Evolutionary conservation across 1,140 invertebrate genomes (phyloP), one percentile per base, ranked within the genome.

Genomic region (Sycophaga agraensis): DNA sequence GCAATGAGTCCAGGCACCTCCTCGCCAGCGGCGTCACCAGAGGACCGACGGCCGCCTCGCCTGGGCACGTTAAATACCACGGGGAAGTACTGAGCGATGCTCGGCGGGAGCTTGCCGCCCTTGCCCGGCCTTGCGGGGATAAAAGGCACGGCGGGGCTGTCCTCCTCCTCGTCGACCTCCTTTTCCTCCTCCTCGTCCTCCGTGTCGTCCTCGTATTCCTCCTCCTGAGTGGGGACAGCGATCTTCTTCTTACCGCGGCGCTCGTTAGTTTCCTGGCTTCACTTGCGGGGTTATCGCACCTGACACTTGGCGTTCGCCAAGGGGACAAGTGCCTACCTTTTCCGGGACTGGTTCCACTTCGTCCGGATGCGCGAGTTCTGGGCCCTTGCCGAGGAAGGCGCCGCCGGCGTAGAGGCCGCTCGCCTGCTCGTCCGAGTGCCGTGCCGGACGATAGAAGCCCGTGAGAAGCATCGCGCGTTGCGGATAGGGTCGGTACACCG

Each of bases 51-150:
- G 1, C 54, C 16, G 26, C 66, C 54, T 31, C 74, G 65, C 3
- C 68, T 58, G 1, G 78, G 79, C 49, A 75, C 77, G 26, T 69
- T 75, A 59, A 81, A 79, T 9, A 81, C 64, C 76, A 80, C 76
- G 0, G 78, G 78, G 48, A 81, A 81, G 42, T 69, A 78, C 28
- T 76, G 78, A 58, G 75, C 78, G 26, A 78, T 59, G 40, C 71
- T 73, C 0, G 73, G 69, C 19, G 71, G 70, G 1, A 54, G 59
- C 8, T 68, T 64, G 9, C 67, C 57, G 16, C 70, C 70, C 17
- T 68, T 72, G 28, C 71, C 64, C 1, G 75, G 78, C 0, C 70
- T 42, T 35, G 73, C 73, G 0, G 70, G 66, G 4, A 63, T 49
- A 0, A 26, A 19, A 0, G 66, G 60, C 4, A 68, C 62, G 2